These are phyloP conservation scores for Sisor rabdophorus DNA, from an alignment of 2,113 vertebrate species.

Conservation along the genomic window DNA sequence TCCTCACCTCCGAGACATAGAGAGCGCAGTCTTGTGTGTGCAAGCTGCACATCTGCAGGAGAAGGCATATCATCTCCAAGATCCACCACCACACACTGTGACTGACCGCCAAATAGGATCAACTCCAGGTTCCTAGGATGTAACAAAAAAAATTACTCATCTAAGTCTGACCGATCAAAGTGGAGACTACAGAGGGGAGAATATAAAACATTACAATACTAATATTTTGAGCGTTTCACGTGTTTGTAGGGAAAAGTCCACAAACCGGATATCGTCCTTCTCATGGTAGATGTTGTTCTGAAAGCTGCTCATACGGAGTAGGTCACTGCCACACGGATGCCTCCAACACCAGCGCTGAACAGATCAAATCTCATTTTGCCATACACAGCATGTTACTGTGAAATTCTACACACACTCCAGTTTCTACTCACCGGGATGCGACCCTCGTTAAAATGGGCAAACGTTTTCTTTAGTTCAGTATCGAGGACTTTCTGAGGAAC, in stretches of 20 bases:
- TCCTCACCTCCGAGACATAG: slow-evolving; percentile 81
- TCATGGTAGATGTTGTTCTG: slow-evolving; percentile 85
- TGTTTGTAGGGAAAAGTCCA: background rate
- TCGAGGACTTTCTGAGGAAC: slow-evolving; percentile 85
- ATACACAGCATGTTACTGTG: background rate
- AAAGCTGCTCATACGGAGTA: slow-evolving; percentile 82
- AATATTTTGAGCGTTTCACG: background rate
- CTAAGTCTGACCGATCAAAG: background rate
- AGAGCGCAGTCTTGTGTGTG: slow-evolving; percentile 75
- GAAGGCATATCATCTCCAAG: slow-evolving; percentile 77
- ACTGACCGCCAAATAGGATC: slow-evolving; percentile 80
- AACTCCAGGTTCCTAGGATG: slow-evolving; percentile 75
- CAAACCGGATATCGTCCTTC: slow-evolving; percentile 86
- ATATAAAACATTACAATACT: background rate
- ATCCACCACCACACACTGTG: slow-evolving; percentile 81
- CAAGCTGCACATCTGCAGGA: slow-evolving; percentile 77
- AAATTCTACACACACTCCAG: background rate
- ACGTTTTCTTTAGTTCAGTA: slow-evolving; percentile 84
- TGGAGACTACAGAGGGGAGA: background rate
- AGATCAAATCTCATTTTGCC: background rate
- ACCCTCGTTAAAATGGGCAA: slow-evolving; percentile 84
- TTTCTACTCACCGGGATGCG: slow-evolving; percentile 83
- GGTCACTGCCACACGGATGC: slow-evolving; percentile 80
- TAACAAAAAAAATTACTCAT: background rate
- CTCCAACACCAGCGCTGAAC: slow-evolving; percentile 85